Evolutionary conservation across 2,888 invertebrate genomes (phyloP).

Genomic region (Bibio marci): DNA sequence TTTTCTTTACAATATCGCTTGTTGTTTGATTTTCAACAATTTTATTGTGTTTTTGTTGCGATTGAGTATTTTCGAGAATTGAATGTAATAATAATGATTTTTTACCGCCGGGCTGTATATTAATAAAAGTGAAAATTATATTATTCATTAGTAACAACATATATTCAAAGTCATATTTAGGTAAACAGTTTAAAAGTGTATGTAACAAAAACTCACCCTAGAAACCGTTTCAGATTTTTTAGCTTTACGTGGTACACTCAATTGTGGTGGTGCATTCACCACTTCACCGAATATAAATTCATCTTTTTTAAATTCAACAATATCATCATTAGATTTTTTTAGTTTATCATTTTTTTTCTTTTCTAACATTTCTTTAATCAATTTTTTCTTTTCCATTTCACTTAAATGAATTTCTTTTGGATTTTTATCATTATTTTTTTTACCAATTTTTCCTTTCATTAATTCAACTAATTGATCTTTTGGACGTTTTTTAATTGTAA

Average conservation of each 20-base stretch:
- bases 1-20: not conserved
- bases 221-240: conserved; percentile 25
- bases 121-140: conserved; percentile 7
- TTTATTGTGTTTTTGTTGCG: not conserved
- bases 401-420: conserved; percentile 22
- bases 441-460: conserved; percentile 26
- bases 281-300: conserved; percentile 57
- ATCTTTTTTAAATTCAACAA: conserved; percentile 40
- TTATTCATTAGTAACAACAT: conserved; percentile 4
- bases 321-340: conserved; percentile 17
- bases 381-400: conserved; percentile 5
- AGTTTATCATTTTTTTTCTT: conserved; percentile 8
- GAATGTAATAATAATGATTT: conserved; percentile 38
- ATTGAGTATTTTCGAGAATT: not conserved
- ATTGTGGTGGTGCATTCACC: conserved; percentile 51
- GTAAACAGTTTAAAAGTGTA: too few species aligned
- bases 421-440: conserved; percentile 19
- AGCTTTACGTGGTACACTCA: conserved; percentile 36
- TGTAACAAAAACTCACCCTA: conserved; percentile 28
- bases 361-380: conserved; percentile 4
- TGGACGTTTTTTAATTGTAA: conserved; percentile 29
- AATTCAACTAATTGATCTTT: conserved; percentile 36
- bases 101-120: conserved; percentile 46
- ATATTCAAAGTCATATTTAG: too few species aligned
- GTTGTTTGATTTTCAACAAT: not conserved